Base-by-base conservation (phyloP, 64 coral and sea anemone species). In the Pachyseris speciosa region DNA sequence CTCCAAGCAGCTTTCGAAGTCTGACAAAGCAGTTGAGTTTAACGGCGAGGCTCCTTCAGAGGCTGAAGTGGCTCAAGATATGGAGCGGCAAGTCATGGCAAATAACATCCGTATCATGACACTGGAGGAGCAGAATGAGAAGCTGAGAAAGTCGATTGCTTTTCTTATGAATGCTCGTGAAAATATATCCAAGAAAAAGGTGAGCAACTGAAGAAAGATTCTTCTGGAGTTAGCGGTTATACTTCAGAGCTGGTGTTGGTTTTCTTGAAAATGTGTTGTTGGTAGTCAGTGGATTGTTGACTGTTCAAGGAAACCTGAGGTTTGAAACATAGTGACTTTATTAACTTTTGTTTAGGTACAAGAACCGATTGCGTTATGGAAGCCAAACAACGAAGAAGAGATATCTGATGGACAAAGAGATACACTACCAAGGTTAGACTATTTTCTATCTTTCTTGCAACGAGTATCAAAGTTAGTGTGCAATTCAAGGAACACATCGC, bases 51-150 rank as follows among this genome's bases (percentile, higher is more conserved):
- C 66, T 5, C 87, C 55, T 1, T 58, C 58, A 55, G 76, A 94
- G 13, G 41, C 60, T 49, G 95, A 94, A 36, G 95, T 98, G 15
- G 95, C 91, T 61, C 69, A 66, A 19, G 92, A 98, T 48, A 98
- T 98, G 95, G 87, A 98, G 53, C 77, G 85, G 40, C 87, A 98
- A 91, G 95, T 98, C 19, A 98, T 98, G 87, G 83, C 95, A 15
- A 98, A 98, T 57, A 98, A 98, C 60, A 94, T 98, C 58, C 67
- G 95, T 34, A 98, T 98, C 26, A 33, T 91, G 64, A 94, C 86
- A 17, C 74, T 98, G 7, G 95, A 94, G 49, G 83, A 98, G 19
- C 95, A 98, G 44, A 98, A 98, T 45, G 95, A 98, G 20, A 98
- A 92, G 80, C 67, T 98, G 41, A 87, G 95, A 85, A 98, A 91